Conservation (phyloP, 2,113 vertebrate genomes). For the Perca flavescens region DNA sequence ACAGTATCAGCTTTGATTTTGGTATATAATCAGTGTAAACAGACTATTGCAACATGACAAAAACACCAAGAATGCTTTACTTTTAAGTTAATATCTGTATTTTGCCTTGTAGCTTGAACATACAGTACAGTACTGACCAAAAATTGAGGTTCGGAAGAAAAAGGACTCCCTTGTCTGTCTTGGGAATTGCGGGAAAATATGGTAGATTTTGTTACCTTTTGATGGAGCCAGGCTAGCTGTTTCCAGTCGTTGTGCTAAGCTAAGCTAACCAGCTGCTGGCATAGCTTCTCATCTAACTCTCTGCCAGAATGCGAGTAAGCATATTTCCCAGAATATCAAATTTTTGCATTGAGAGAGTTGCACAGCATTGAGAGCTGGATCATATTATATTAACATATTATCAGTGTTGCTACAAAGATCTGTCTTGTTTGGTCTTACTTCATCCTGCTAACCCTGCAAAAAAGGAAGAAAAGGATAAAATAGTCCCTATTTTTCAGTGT, state of each 20-base stretch:
- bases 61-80: no score
- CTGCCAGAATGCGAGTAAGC: not conserved
- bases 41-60: no score
- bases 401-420: conserved; percentile 2
- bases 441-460: conserved; percentile 17
- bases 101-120: no score
- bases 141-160: no score
- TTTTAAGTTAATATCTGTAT: no score
- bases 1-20: no score
- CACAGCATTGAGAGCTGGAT: not conserved
- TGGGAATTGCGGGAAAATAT: not conserved
- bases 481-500: conserved; percentile 25
- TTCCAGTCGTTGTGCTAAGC: not conserved
- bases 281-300: not conserved
- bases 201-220: not conserved
- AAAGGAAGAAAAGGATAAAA: not conserved
- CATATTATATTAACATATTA: no score
- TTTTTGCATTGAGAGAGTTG: not conserved
- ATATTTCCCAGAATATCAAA: not conserved
- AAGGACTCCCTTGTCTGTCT: no score
- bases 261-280: not conserved
- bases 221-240: not conserved
- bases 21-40: no score
- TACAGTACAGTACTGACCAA: no score
- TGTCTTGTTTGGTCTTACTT: conserved; percentile 3